Evolutionary conservation across 2,797 vertebrate species (phyloP), one percentile per base, ranked within the genome.

Genomic region (Denticeps clupeoides): DNA sequence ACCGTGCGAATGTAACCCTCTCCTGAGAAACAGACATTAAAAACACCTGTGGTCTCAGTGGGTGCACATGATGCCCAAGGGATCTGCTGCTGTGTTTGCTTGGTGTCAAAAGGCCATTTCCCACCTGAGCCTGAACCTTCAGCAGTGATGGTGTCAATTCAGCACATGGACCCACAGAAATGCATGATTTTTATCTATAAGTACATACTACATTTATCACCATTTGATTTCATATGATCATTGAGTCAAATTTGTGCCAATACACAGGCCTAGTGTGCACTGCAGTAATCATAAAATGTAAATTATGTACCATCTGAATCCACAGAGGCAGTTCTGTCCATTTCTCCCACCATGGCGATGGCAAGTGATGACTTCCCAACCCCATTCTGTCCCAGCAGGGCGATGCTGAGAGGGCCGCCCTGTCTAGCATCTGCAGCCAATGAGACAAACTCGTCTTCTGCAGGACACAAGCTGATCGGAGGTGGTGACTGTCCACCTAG

Each of bases 281-380:
- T n/a, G n/a, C n/a, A n/a, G n/a, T n/a, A 29, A 7, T 16, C 10
- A 21, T 24, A 5, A n/a, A 5, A 24, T 3, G 13, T 3, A 4
- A 9, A 35, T n/a, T 10, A 12, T 16, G 50, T 72, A 84, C 82
- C 81, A 7, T 79, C 89, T 72, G 56, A 80, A 64, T 76, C 88
- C 78, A 62, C 85, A 55, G 74, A 83, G 1, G 77, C 70, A 25
- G 66, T 82, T 68, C 68, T 75, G 78, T 79, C 87, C 66, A 71
- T 74, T 65, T 77, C 85, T 51, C 56, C 84, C 0, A 74, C 74
- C 0, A 92, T 81, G 57, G 86, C 84, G 3, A 86, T 68, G 41
- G 88, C 87, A 47, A 93, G 73, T 1, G 86, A 83, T 0, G 85
- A 86, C 71, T 93, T 93, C 47, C 89, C 89, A 49, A 93, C 89